Conservation (phyloP, 2,113 vertebrate genomes). For the Rhipidura dahli region DNA sequence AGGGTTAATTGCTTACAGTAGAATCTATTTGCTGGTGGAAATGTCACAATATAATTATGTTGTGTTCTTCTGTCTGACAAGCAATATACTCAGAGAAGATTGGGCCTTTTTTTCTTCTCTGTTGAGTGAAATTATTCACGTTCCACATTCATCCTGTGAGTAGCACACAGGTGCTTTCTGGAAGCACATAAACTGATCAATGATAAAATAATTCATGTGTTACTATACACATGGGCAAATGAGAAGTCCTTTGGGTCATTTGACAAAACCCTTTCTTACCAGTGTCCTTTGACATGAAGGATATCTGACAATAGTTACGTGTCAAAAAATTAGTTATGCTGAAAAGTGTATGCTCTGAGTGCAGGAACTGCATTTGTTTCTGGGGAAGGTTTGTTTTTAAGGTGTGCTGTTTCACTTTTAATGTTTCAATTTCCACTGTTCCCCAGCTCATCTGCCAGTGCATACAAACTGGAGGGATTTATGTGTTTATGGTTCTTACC, state of each 20-base stretch:
- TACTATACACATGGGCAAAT: not conserved
- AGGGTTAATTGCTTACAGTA: constrained; percentile 70
- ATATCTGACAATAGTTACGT: not conserved
- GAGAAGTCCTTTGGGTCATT: not conserved
- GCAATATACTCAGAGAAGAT: constrained; percentile 61
- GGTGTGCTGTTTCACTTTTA: not conserved
- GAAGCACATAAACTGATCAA: not conserved
- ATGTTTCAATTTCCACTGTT: not conserved
- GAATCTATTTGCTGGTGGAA: constrained; percentile 72
- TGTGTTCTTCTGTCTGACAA: constrained; percentile 64
- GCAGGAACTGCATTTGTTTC: not conserved
- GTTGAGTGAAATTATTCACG: not conserved
- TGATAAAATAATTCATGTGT: not conserved
- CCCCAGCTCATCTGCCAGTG: not conserved
- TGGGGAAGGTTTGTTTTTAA: not conserved
- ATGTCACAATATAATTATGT: constrained; percentile 73
- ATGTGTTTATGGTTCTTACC: not conserved
- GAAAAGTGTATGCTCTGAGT: not conserved
- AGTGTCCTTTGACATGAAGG: not conserved
- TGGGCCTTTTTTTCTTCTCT: constrained; percentile 15
- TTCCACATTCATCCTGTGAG: not conserved
- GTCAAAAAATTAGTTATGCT: not conserved
- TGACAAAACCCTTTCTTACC: not conserved
- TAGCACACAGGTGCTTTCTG: not conserved
- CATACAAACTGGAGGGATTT: accelerated